phyloP scores from a whole-genome alignment of 2,113 vertebrate genomes.

The Centropus unirufus region DNA sequence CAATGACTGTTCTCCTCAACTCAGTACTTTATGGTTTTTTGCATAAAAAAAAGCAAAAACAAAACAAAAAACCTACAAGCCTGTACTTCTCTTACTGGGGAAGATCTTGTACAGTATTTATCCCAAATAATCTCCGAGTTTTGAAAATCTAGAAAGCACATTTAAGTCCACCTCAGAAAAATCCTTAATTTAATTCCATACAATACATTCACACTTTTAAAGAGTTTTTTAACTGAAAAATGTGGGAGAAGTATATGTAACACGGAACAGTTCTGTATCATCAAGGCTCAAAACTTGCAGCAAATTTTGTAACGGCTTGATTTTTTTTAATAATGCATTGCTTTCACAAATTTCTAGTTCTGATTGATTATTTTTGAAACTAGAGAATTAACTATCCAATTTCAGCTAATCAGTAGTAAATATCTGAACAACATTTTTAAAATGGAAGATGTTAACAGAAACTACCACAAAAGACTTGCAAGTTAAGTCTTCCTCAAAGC shows the following conservation, averaged over 20 bases:
- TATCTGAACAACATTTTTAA: accelerated
- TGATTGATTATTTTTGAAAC: not conserved
- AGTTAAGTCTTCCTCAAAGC: not conserved
- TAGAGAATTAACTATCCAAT: not conserved
- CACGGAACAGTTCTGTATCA: not conserved
- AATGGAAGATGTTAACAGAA: not conserved
- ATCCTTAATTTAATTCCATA: not conserved
- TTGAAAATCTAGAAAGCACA: not conserved
- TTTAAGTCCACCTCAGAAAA: not conserved
- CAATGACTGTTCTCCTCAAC: not conserved
- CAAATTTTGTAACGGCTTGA: not conserved
- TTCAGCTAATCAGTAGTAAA: not conserved
- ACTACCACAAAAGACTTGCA: not conserved
- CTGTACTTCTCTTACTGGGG: not conserved
- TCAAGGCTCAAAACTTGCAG: not conserved
- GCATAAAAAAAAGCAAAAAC: not conserved
- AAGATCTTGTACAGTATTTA: not conserved
- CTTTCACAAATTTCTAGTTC: not conserved
- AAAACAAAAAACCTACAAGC: not conserved
- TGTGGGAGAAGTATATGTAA: not conserved
- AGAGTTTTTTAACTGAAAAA: not conserved
- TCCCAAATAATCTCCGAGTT: not conserved
- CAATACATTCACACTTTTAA: not conserved
- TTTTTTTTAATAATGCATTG: not conserved
- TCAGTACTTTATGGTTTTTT: not conserved